Evolutionary conservation across 2,113 vertebrate genomes (phyloP), one percentile per base, ranked within the genome.

Genomic region (Ptilorrhoa leucosticta): DNA sequence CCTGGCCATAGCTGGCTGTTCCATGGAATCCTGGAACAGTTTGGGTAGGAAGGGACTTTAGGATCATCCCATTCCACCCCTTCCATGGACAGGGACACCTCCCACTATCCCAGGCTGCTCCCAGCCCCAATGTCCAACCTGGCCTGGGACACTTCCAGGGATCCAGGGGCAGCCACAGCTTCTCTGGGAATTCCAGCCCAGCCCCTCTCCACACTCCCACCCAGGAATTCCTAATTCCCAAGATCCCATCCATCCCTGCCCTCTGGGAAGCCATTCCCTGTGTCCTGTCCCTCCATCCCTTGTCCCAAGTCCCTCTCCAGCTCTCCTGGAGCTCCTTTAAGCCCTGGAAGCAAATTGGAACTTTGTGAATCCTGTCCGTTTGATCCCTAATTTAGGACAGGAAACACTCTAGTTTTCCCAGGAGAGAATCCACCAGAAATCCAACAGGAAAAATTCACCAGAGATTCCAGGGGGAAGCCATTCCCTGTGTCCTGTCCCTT

Each of bases 1-100:
- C 68, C 47, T 0, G n/a, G 3, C 9, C 6, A 4, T 35, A 1
- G 0, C 23, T 0, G 3, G 10, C 24, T 26, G 3, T 40, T 92
- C 9, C 21, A 11, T 26, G n/a, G 50, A 15, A 42, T 71, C 30
- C 4, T 4, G 16, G 50, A 23, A 33, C 19, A 37, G 15, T 9
- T 71, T 54, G 69, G 9, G 28, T 19, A 9, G 30, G 28, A 40
- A 65, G 16, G 44, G 33, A 48, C 23, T 7, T 48, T 26, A n/a
- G 10, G 7, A 20, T 13, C 53, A 58, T 42, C 39, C 30, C 20
- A 22, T 63, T 2, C 63, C 61, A 23, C 20, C 20, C 40, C n/a
- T 69, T 17, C n/a, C n/a, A 10, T 35, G 44, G 23, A 19, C 33
- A 68, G 33, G 65, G 65, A 48, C 24, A 48, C 47, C 20, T 51